Percentiles rank a stretch among this genome's conserved stretches.
phyloP scores from a whole-genome alignment of 2,113 vertebrate species.

The Trematomus loennbergii region DNA sequence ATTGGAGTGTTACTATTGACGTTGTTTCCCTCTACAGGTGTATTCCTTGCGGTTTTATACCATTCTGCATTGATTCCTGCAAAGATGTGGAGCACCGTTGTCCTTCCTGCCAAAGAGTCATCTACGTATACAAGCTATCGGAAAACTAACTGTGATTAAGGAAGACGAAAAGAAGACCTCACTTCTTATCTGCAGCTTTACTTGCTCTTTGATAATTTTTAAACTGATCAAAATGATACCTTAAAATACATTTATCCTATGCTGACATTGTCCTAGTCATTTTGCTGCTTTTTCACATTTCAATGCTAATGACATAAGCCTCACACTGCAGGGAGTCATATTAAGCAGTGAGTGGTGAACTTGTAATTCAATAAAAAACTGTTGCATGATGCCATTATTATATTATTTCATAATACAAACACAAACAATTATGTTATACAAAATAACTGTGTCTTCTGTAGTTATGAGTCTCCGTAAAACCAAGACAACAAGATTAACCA shows the following conservation, averaged over 20 bases:
- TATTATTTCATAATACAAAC: neutral
- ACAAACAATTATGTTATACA: neutral
- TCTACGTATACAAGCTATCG: constrained; percentile 87
- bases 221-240: neutral
- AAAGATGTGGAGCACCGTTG: constrained; percentile 92
- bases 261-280: neutral
- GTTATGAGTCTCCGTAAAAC: neutral
- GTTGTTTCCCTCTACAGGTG: constrained; percentile 79
- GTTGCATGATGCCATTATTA: too few relatives aligned
- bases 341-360: neutral
- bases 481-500: too few relatives aligned
- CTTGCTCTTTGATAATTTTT: neutral
- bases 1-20: neutral
- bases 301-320: neutral
- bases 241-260: neutral
- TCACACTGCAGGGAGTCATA: neutral
- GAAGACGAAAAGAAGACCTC: too few relatives aligned
- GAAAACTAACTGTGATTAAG: constrained; percentile 34
- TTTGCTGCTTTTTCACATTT: neutral
- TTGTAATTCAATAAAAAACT: neutral
- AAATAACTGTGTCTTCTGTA: neutral
- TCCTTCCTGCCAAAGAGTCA: constrained; percentile 80
- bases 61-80: constrained; percentile 90
- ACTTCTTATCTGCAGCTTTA: neutral
- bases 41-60: constrained; percentile 89